Conservation (phyloP, 64 coral and sea anemone species). For the Actinia tenebrosa region DNA sequence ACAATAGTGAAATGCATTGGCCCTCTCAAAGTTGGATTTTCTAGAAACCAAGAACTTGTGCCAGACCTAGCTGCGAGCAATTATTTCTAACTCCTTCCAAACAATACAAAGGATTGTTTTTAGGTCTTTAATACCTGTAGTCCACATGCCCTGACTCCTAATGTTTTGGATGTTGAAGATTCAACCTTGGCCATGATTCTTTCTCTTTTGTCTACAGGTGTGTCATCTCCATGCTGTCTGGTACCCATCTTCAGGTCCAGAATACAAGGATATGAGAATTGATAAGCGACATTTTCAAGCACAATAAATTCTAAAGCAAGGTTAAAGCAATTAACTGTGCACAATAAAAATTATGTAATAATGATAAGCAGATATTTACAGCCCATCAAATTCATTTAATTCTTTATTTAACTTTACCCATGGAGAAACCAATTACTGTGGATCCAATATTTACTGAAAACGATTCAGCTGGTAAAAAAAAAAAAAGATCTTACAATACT, state of each 20-base stretch:
- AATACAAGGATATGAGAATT: conserved; percentile 66
- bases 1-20: too few species aligned
- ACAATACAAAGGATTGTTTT: neutral
- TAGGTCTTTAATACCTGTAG: conserved; percentile 47
- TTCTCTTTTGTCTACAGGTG: conserved; percentile 55
- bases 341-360: neutral
- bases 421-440: too few species aligned
- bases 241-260: conserved; percentile 89
- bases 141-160: conserved; percentile 76
- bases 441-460: too few species aligned
- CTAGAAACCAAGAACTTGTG: too few species aligned
- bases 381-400: too few species aligned
- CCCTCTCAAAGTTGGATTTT: too few species aligned
- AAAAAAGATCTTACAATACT: too few species aligned
- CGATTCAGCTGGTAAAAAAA: too few species aligned
- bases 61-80: too few species aligned
- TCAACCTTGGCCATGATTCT: conserved; percentile 63
- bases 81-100: neutral
- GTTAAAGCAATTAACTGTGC: neutral
- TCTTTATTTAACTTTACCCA: too few species aligned
- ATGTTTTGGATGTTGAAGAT: conserved; percentile 66
- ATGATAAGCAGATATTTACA: neutral
- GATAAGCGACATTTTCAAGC: conserved; percentile 76
- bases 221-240: conserved; percentile 81
- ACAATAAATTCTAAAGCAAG: conserved; percentile 65